Evolutionary conservation across 2,797 vertebrate species (phyloP).

Genomic region (Neomorphus geoffroyi): DNA sequence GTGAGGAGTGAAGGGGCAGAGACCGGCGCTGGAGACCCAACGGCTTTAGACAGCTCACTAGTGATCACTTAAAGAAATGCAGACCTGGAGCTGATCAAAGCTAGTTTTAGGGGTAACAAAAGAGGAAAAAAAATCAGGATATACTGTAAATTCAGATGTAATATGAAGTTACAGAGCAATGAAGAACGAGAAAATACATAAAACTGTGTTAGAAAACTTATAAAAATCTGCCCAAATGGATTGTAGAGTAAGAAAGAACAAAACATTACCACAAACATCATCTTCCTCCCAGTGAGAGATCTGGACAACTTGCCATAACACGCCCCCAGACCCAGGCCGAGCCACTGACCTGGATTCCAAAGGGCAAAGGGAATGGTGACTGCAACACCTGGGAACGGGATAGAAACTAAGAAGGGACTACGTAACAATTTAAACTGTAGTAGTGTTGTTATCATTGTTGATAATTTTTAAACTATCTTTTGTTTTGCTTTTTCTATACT

Average conservation of each 20-base stretch:
- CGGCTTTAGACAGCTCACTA: not conserved
- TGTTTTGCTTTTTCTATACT: not conserved
- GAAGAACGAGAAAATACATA: not conserved
- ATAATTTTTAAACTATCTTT: not conserved
- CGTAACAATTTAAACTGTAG: not conserved
- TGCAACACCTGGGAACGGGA: not conserved
- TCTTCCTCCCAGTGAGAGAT: not conserved
- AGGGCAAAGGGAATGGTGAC: not conserved
- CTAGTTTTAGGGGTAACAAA: not conserved
- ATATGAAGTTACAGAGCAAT: not conserved
- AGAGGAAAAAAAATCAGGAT: not conserved
- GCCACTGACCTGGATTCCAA: fast-evolving
- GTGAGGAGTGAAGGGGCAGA: not conserved
- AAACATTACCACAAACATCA: not conserved
- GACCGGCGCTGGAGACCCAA: not conserved
- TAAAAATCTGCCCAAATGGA: not conserved
- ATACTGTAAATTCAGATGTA: not conserved
- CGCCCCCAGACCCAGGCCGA: not conserved
- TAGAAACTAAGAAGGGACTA: not conserved
- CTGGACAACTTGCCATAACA: not conserved
- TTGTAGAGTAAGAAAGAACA: not conserved
- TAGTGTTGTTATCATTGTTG: not conserved
- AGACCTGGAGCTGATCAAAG: not conserved
- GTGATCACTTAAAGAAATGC: not conserved
- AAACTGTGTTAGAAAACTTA: not conserved